Conservation (phyloP, 2,797 vertebrate genomes). For the Intellagama lesueurii region DNA sequence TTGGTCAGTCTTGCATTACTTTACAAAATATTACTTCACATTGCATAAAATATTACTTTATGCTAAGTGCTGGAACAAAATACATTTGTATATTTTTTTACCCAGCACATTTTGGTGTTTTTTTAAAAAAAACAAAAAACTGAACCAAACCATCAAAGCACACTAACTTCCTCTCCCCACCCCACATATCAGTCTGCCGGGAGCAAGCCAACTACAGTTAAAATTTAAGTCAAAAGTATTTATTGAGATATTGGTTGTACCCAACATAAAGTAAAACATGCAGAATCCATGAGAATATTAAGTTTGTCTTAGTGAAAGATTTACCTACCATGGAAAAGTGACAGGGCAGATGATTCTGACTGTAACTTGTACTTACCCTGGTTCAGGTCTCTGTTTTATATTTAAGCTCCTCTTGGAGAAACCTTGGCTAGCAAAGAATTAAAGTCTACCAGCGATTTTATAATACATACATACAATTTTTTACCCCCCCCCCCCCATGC, state of each 20-base stretch:
- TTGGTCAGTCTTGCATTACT: slow-evolving; percentile 3
- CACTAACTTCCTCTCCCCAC: neutral
- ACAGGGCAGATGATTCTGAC: slow-evolving; percentile 84
- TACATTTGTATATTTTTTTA: neutral
- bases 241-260: slow-evolving; percentile 53
- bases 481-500: slow-evolving; percentile 39
- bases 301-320: slow-evolving; percentile 74
- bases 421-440: slow-evolving; percentile 82
- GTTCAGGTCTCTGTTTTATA: slow-evolving; percentile 88
- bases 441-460: slow-evolving; percentile 77
- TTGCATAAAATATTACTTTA: neutral
- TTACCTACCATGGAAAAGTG: slow-evolving; percentile 86
- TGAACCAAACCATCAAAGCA: neutral
- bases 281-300: slow-evolving; percentile 70
- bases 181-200: slow-evolving; percentile 59
- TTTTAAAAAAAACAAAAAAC: neutral
- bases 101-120: no score
- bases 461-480: slow-evolving; percentile 68
- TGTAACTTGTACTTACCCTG: slow-evolving; percentile 93
- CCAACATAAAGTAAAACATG: slow-evolving; percentile 74
- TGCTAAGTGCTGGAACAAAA: neutral
- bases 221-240: slow-evolving; percentile 53
- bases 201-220: slow-evolving; percentile 42
- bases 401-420: slow-evolving; percentile 77
- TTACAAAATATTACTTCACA: slow-evolving; percentile 43